phyloP scores from a whole-genome alignment of 2,888 invertebrate genomes.

The Gari tellinella region DNA sequence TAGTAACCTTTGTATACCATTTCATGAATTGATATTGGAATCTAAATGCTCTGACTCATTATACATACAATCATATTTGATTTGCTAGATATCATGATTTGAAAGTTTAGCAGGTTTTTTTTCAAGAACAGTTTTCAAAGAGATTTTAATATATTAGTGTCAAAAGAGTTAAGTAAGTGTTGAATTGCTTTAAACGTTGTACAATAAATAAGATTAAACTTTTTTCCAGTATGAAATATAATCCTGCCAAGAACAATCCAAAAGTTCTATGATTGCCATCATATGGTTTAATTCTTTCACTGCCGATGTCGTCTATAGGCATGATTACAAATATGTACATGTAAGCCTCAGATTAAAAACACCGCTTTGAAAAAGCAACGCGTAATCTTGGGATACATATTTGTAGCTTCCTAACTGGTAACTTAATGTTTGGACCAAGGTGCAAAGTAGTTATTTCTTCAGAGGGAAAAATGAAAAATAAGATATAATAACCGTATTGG shows the following conservation, averaged over 20 bases:
- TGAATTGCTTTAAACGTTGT: constrained; percentile 18
- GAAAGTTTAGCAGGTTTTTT: constrained; percentile 11
- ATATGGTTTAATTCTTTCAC: background rate
- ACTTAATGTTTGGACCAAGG: constrained; percentile 13
- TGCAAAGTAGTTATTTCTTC: constrained; percentile 18
- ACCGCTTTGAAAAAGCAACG: constrained; percentile 12
- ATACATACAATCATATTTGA: constrained; percentile 21
- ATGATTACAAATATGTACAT: constrained; percentile 16
- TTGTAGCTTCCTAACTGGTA: constrained; percentile 20
- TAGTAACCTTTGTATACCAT: constrained; percentile 22
- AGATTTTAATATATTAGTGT: no score
- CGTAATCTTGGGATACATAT: constrained; percentile 16
- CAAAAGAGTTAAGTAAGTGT: constrained; percentile 15
- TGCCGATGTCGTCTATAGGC: constrained; percentile 12
- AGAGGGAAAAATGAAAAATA: constrained; percentile 18
- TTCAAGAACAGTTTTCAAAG: constrained; percentile 11
- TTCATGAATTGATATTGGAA: constrained; percentile 15
- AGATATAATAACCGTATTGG: constrained; percentile 7
- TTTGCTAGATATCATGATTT: constrained; percentile 13
- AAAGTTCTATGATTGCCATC: constrained; percentile 16
- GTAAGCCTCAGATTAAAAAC: constrained; percentile 8
- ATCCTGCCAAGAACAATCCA: constrained; percentile 9
- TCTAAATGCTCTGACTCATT: constrained; percentile 18
- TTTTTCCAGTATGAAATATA: constrained; percentile 14
- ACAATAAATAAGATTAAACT: constrained; percentile 6